Base-by-base conservation (phyloP, 2,113 vertebrate genomes). In the Paracanthobrama guichenoti region DNA sequence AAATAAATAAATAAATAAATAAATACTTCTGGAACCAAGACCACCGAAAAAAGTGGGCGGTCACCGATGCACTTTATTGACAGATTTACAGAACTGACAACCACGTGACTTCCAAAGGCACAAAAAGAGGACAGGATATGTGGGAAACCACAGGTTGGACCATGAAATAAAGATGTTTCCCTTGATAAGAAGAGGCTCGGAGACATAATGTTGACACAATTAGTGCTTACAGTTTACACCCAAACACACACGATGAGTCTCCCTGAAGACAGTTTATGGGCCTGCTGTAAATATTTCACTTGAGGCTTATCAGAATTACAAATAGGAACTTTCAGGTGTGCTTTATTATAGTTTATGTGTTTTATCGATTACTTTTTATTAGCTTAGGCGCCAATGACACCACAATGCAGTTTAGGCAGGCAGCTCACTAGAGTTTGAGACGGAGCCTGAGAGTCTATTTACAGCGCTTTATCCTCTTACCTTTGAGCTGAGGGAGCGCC, bases 401-500 rank as follows among this genome's bases (percentile, higher is more conserved):
- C 9, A 0, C 9, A n/a, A 1, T 42, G 35, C 6, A 4, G 39
- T 26, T 22, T 46, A 24, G 1, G 6, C 26, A 73, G 42, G 6
- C 42, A 48, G 71, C 1, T 13, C 42, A 24, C 60, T 39, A 11
- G 57, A 8, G 14, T 62, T 60, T 79, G 12, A 46, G 42, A 72
- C 42, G 39, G 10, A 44, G 67, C 67, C 67, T 13, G 20, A 4
- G 31, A 46, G 57, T 79, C 57, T 79, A 79, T 42, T 87, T 82
- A 46, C 60, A 55, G 18, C 9, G 31, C 39, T 79, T 85, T 74
- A 75, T 84, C 13, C 35, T 39, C 67, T 92, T 94, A 97, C 98
- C 97, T 97, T 96, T 97, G 91, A 99, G 97, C 90, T 96, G 96
- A 48, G 98, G 97, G 90, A 99, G 92, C 74, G 96, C 94, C 14